Conservation (phyloP, 2,888 invertebrate genomes). For the Myopa tessellatipennis region DNA sequence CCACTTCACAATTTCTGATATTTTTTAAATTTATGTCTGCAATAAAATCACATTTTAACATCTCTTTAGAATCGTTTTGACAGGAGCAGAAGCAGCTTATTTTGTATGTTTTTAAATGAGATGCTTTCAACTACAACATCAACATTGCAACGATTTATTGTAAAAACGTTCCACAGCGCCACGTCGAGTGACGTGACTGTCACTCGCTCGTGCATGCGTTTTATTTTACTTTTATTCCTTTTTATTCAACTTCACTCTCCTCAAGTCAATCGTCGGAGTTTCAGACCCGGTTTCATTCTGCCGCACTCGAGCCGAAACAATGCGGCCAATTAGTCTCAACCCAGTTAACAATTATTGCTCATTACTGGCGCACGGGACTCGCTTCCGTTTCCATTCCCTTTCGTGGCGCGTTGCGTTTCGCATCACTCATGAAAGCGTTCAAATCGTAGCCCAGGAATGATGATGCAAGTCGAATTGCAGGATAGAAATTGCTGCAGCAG, state of each 20-base stretch:
- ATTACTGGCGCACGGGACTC: slow-evolving; percentile 51
- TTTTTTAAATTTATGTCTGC: slow-evolving; percentile 19
- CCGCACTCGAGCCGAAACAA: slow-evolving; percentile 38
- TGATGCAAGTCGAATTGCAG: neutral
- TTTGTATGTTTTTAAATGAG: too few relatives aligned
- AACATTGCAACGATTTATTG: too few relatives aligned
- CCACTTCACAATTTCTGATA: neutral
- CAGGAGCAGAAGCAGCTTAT: neutral
- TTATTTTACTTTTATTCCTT: neutral
- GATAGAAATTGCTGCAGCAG: too few relatives aligned
- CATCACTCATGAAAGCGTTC: neutral
- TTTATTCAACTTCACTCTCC: neutral
- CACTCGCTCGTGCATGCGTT: neutral
- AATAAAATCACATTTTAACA: neutral
- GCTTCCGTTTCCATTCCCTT: slow-evolving; percentile 48
- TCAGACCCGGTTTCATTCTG: neutral
- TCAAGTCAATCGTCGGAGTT: neutral
- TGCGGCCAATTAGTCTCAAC: slow-evolving; percentile 61
- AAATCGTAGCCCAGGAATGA: neutral
- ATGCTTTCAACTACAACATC: too few relatives aligned
- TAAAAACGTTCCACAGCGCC: too few relatives aligned
- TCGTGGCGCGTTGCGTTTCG: neutral
- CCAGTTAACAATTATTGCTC: slow-evolving; percentile 57
- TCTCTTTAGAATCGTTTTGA: neutral
- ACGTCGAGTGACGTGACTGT: too few relatives aligned